phyloP scores from a whole-genome alignment of 2,113 vertebrate species.

The Petrocephalus zakoni region DNA sequence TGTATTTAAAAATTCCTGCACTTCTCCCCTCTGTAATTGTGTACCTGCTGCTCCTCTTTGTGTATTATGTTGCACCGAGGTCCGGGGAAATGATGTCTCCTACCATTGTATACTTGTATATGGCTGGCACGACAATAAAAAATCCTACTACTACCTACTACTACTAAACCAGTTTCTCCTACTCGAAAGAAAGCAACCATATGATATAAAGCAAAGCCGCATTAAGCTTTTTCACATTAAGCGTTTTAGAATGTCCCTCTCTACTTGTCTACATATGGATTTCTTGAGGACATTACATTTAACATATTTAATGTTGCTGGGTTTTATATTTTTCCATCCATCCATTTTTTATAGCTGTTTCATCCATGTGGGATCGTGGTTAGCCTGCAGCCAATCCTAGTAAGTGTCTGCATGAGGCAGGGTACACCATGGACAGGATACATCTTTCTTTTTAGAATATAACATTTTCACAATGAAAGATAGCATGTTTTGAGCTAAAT shows the following conservation, averaged over 20 bases:
- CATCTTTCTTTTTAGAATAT: not conserved
- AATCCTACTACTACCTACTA: no score
- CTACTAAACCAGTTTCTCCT: not conserved
- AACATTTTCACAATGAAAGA: not conserved
- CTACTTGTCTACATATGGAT: not conserved
- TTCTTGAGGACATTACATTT: not conserved
- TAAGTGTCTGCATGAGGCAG: not conserved
- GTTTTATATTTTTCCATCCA: not conserved
- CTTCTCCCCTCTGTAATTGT: no score
- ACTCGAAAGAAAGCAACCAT: not conserved
- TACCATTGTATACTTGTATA: no score
- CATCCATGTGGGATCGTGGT: not conserved
- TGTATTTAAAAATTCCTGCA: no score
- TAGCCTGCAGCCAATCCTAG: not conserved
- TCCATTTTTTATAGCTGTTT: not conserved
- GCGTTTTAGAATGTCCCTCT: no score
- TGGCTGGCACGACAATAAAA: no score
- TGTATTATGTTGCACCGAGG: no score
- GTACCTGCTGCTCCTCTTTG: no score
- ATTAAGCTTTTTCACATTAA: no score
- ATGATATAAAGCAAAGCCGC: no score
- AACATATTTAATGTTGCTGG: not conserved
- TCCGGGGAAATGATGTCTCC: no score
- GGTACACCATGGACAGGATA: not conserved
- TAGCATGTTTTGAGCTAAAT: not conserved